Conservation (phyloP, 2,797 vertebrate species). For the Gorsachius magnificus region DNA sequence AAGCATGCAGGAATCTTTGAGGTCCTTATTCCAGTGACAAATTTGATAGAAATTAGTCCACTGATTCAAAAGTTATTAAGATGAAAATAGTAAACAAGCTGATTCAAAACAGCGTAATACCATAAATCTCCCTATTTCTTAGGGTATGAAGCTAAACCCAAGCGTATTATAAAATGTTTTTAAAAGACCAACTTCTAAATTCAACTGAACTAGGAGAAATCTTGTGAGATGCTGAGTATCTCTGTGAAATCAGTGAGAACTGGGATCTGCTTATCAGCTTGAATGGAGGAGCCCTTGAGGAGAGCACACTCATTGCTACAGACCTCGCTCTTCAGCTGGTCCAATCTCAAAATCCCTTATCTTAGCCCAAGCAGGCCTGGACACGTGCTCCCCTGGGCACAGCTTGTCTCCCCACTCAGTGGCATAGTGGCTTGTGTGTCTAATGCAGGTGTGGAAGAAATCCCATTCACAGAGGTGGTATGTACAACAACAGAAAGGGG, state of each 20-base stretch:
- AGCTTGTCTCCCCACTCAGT: neutral
- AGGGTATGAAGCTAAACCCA: neutral
- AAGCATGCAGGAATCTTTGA: neutral
- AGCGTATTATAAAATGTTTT: neutral
- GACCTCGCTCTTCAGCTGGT: neutral
- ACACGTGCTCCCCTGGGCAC: neutral
- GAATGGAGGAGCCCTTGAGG: neutral
- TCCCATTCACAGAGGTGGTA: neutral
- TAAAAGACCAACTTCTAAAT: neutral
- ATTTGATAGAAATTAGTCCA: neutral
- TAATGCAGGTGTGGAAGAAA: neutral
- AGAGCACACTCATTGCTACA: neutral
- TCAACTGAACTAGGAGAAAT: neutral
- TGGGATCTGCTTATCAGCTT: neutral
- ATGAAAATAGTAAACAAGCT: neutral
- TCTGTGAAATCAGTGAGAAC: neutral
- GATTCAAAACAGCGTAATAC: neutral
- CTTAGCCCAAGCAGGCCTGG: neutral
- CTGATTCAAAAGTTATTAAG: neutral
- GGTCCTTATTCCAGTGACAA: neutral
- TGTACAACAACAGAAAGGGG: conserved; percentile 40
- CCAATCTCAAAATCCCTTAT: neutral
- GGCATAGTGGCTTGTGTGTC: neutral
- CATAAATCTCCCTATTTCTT: neutral
- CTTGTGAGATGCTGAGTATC: neutral